A percentile compares a stretch with the other conserved stretches of the same genome.
phyloP scores from a whole-genome alignment of 2,113 vertebrate species.

The Oncorhynchus mykiss region DNA sequence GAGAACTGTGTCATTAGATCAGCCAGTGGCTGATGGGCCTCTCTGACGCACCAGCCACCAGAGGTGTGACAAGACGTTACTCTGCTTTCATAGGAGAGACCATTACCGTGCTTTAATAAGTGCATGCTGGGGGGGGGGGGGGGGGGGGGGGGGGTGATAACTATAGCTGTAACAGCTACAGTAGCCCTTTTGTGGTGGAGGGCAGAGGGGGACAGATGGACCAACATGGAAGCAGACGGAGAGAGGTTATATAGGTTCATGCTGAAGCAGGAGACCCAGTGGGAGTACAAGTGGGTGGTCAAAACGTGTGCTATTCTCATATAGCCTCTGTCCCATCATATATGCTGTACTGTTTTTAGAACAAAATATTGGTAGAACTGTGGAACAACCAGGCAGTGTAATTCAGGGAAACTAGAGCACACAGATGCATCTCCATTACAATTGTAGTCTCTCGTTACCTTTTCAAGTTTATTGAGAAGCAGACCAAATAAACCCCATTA shows the following conservation, averaged over 20 bases:
- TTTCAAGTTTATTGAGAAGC: too few relatives aligned
- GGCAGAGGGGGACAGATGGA: neutral
- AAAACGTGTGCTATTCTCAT: neutral
- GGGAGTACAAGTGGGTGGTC: neutral
- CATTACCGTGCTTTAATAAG: neutral
- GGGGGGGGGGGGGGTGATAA: neutral
- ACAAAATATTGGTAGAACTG: neutral
- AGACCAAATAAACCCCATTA: neutral
- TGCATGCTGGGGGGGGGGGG: neutral
- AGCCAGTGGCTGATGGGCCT: neutral
- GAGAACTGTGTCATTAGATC: neutral
- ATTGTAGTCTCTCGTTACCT: neutral
- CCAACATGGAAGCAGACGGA: neutral
- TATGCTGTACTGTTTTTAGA: neutral
- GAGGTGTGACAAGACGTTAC: slow-evolving; percentile 21
- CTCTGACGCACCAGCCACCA: slow-evolving; percentile 3
- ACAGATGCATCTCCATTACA: neutral
- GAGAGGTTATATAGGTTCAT: neutral
- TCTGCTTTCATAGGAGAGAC: neutral
- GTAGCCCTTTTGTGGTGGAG: neutral
- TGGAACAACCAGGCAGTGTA: neutral
- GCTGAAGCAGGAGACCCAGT: slow-evolving; percentile 4
- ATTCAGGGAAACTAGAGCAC: neutral
- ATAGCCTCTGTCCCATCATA: neutral
- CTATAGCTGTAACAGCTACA: neutral